Base-by-base conservation (phyloP, 2,113 vertebrate species). In the Dolichallabes microphthalmus region DNA sequence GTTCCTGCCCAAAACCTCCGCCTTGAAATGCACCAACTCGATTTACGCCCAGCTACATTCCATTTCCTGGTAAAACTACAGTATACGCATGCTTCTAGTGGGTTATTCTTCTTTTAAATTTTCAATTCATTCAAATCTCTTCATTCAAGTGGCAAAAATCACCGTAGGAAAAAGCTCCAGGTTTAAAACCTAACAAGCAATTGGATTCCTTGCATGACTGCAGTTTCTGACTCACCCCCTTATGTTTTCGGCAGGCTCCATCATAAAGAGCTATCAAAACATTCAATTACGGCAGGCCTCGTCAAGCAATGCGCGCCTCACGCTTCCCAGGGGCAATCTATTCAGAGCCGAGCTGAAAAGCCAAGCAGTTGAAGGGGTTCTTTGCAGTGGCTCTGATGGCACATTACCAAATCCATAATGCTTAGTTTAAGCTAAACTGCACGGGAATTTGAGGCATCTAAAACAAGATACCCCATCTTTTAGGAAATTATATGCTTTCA, bases 1-100 rank as follows among this genome's bases (percentile, higher is more conserved):
- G 55, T 84, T 91, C 90, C 89, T 91, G 91, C 80, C 88, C 89
- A 82, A 85, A 85, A 82, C 60, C n/a, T 66, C 58, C 77, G 64
- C 79, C 55, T 74, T 63, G 30, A 78, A 75, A 79, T 79, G 35
- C 60, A 82, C 81, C n/a, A 85, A 53, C 15, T 39, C 86, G 45
- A 61, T 85, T 82, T 86, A 76, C 71, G 7, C 75, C 69, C 79
- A 74, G 80, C 53, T 61, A 77, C 83, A 89, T 89, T 87, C 88
- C 86, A 87, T 69, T 87, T 73, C 69, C 58, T 66, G 39, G 79
- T 83, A 74, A 87, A 60, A 30, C 63, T 77, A 30, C 45, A 45
- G 45, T 8, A 45, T 77, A 78, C 3, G 30, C 35, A 80, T 76
- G 6, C 32, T 15, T 80, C 66, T 68, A 32, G 77, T 82, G 71